phyloP scores from a whole-genome alignment of 2,113 vertebrate species.

The Aplodontia rufa region DNA sequence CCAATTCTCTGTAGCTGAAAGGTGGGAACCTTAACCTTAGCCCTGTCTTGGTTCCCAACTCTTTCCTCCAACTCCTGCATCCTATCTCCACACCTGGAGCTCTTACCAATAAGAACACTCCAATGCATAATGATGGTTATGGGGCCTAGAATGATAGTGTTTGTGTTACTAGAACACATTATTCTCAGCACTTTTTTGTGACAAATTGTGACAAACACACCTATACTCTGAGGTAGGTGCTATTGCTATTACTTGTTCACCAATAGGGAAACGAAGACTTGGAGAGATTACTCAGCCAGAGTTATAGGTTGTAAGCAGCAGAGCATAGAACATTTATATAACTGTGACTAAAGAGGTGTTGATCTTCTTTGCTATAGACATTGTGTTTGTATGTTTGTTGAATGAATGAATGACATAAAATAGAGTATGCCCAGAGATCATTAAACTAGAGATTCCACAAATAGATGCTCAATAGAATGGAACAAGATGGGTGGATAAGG shows the following conservation, averaged over 20 bases:
- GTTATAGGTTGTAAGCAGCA: background rate
- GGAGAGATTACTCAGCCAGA: background rate
- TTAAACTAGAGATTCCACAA: background rate
- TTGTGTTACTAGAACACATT: background rate
- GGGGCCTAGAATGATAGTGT: background rate
- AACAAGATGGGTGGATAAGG: background rate
- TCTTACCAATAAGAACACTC: background rate
- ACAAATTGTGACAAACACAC: background rate
- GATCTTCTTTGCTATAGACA: background rate
- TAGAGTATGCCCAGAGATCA: background rate
- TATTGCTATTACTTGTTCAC: background rate
- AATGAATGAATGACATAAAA: background rate
- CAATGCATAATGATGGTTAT: background rate
- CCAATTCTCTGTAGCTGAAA: background rate
- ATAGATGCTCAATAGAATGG: background rate
- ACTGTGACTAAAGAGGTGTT: background rate
- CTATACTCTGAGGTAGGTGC: background rate
- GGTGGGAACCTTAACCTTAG: background rate
- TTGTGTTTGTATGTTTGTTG: background rate
- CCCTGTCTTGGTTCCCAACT: background rate
- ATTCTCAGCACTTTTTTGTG: background rate
- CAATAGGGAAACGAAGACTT: background rate
- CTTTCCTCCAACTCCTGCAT: background rate
- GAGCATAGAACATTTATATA: background rate
- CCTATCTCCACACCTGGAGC: background rate